A percentile compares a stretch with the other conserved stretches of the same genome.
phyloP scores from a whole-genome alignment of 1,140 invertebrate genomes.

The Procambarus clarkii region DNA sequence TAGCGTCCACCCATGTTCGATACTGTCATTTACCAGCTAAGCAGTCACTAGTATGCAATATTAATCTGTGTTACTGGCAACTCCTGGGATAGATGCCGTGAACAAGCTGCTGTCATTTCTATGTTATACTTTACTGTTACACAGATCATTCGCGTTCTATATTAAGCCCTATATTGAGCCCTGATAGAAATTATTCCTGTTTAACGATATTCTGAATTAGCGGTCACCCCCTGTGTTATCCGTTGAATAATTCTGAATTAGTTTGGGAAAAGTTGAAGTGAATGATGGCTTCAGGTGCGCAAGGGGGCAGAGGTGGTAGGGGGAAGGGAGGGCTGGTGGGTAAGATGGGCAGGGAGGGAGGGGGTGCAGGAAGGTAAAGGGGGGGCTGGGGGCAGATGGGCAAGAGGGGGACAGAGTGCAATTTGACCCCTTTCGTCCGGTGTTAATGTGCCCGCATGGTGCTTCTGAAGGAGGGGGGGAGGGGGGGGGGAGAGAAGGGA shows the following conservation, averaged over 20 bases:
- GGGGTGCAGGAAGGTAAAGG: neutral
- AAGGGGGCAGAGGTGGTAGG: too few relatives aligned
- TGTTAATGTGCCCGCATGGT: slow-evolving; percentile 66
- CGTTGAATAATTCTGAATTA: too few relatives aligned
- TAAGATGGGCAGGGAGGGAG: too few relatives aligned
- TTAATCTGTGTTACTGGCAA: neutral
- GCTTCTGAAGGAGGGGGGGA: slow-evolving; percentile 16
- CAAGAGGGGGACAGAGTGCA: neutral
- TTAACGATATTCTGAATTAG: too few relatives aligned
- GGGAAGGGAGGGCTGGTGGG: too few relatives aligned
- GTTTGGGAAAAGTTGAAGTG: too few relatives aligned
- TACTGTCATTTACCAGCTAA: neutral
- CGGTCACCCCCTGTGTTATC: too few relatives aligned
- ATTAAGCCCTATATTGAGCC: too few relatives aligned
- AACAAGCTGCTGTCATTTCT: neutral
- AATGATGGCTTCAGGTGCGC: too few relatives aligned
- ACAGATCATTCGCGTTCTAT: neutral
- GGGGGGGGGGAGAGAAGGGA: neutral
- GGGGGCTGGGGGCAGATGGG: neutral
- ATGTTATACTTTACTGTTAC: neutral
- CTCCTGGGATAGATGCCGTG: neutral
- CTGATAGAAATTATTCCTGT: too few relatives aligned
- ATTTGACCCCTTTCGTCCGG: slow-evolving; percentile 3
- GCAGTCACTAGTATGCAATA: neutral
- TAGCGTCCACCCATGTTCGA: neutral